These are phyloP conservation scores for Chrysopilus asiliformis DNA, from an alignment of 2,888 invertebrate genomes.

Conservation along the genomic window DNA sequence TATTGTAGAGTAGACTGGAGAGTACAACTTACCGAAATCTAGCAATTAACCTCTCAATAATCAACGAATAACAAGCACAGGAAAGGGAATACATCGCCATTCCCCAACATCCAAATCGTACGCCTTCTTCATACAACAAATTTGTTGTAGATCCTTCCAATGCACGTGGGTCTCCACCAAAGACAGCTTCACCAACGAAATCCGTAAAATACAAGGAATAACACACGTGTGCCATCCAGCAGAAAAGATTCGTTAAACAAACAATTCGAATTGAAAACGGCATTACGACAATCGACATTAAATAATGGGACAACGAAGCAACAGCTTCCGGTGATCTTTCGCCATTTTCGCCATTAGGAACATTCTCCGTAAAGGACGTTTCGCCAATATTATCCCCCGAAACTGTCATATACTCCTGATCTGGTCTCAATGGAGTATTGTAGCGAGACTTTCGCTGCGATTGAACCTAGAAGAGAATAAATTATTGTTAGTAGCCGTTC, in stretches of 20 bases:
- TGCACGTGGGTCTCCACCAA: slow-evolving; percentile 44
- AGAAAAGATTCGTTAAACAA: slow-evolving; percentile 87
- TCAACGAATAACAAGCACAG: slow-evolving; percentile 80
- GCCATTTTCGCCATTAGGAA: slow-evolving; percentile 11
- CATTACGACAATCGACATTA: slow-evolving; percentile 84
- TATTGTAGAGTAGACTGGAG: too few relatives aligned
- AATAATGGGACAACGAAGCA: slow-evolving; percentile 58
- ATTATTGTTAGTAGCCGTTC: background rate
- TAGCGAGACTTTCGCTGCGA: slow-evolving; percentile 8
- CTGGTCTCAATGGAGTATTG: slow-evolving; percentile 6
- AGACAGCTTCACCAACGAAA: slow-evolving; percentile 47
- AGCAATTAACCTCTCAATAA: slow-evolving; percentile 76
- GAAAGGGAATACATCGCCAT: slow-evolving; percentile 95
- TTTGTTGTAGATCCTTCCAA: slow-evolving; percentile 49
- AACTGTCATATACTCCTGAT: slow-evolving; percentile 16
- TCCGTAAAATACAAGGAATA: slow-evolving; percentile 95
- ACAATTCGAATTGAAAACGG: slow-evolving; percentile 73
- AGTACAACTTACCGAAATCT: slow-evolving; percentile 52
- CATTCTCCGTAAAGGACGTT: slow-evolving; percentile 17
- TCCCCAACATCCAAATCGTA: slow-evolving; percentile 90
- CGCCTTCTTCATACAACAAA: slow-evolving; percentile 73
- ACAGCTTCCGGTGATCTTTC: slow-evolving; percentile 27
- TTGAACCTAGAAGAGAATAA: background rate
- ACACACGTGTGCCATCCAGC: slow-evolving; percentile 97
- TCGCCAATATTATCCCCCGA: slow-evolving; percentile 19